Conservation (phyloP, 2,113 vertebrate species). For the Siphamia tubifer region DNA sequence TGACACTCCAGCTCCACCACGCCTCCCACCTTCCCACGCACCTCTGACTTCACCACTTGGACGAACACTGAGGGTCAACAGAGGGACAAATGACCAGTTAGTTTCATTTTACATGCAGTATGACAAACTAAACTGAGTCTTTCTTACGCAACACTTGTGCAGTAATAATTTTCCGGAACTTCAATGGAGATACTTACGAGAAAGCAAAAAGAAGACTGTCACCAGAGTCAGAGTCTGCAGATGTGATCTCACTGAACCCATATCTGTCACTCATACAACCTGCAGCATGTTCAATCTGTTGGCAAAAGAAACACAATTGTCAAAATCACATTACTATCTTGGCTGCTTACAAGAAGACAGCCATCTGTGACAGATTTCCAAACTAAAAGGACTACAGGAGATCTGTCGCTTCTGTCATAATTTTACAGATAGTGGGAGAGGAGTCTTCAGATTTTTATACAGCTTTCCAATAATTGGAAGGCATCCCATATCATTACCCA, state of each 20-base stretch:
- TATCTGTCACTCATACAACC: conserved; percentile 71
- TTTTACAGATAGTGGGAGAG: conserved; percentile 41
- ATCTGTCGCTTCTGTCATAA: conserved; percentile 58
- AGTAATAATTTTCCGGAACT: neutral
- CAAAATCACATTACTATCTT: conserved; percentile 54
- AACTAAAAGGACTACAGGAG: conserved; percentile 46
- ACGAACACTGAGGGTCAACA: conserved; percentile 12
- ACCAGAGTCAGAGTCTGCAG: conserved; percentile 51
- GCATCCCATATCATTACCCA: conserved; percentile 74
- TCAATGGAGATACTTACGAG: conserved; percentile 68
- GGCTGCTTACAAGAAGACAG: conserved; percentile 39
- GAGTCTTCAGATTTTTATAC: conserved; percentile 47
- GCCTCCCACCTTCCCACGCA: conserved; percentile 80
- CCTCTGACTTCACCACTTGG: conserved; percentile 56
- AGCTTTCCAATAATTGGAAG: conserved; percentile 72
- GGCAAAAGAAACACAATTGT: conserved; percentile 61
- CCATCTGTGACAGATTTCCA: conserved; percentile 61
- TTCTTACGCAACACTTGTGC: neutral
- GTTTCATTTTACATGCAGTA: neutral
- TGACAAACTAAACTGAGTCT: neutral
- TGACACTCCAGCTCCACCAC: conserved; percentile 83
- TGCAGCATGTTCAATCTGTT: conserved; percentile 68
- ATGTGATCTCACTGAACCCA: conserved; percentile 60
- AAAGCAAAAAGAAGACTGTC: conserved; percentile 44
- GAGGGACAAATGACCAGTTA: neutral